Evolutionary conservation across 1,140 invertebrate species (phyloP), one percentile per base, ranked within the genome.

Genomic region (Solenopsis fugax): DNA sequence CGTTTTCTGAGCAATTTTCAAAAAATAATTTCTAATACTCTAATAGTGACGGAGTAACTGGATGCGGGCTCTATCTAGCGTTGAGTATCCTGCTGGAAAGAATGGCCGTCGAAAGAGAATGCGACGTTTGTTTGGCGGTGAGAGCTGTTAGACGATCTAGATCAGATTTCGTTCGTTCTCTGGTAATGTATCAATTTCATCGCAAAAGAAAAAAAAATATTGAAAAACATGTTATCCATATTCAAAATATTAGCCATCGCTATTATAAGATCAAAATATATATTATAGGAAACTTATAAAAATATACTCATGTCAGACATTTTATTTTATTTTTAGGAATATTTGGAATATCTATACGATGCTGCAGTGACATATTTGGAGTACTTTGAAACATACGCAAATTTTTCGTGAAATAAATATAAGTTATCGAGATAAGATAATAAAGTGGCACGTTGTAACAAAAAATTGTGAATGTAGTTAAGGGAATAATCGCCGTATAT

Each of bases 321-420:
- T 48, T 82, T 41, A 41, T 52, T 34, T 60, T 9, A 73, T 73
- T 92, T 93, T 88, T 75, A 93, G 92, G 87, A 93, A 64, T 93
- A 94, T 64, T 91, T 94, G 58, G 80, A 90, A 62, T 94, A 93
- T 76, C 64, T 94, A 16, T 94, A 93, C 45, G 87, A 93, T 29
- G 89, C 91, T 2, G 92, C 92, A 13, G 37, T 93, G 12, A 72
- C 85, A 29, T 95, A 93, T 86, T 71, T 93, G 16, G 73, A 90
- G 0, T 89, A 89, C 21, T 94, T 95, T 67, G 87, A 93, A 87
- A 91, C 90, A 0, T 94, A 94, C 65, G 92, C 92, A 10, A 94
- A 93, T 91, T 93, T 93, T 60, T 56, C 78, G 4, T 93, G 48
- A 92, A 82, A 48, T 18, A 69, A 54, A 41, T 37, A 65, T 65